phyloP scores from a whole-genome alignment of 2,113 vertebrate genomes.

The Shinisaurus crocodilurus region DNA sequence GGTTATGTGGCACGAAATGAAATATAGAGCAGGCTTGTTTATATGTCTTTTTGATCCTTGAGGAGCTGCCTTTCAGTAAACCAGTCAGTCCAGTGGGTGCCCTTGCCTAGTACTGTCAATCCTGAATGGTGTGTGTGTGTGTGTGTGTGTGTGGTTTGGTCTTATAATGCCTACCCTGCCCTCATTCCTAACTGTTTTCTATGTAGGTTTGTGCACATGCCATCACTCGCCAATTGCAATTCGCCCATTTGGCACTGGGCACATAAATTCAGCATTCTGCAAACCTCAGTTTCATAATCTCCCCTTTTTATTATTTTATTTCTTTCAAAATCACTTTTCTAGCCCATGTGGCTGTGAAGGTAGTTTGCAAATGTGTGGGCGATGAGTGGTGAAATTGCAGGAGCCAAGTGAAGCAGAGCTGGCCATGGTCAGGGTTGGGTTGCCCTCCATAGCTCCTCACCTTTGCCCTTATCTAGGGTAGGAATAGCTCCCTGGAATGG shows the following conservation, averaged over 20 bases:
- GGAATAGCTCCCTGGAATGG: neutral
- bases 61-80: neutral
- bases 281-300: neutral
- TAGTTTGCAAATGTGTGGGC: neutral
- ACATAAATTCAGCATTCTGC: neutral
- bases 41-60: neutral
- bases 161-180: neutral
- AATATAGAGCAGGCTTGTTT: constrained; percentile 3
- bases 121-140: too few species aligned
- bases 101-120: neutral
- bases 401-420: neutral
- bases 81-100: neutral
- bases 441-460: neutral
- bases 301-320: neutral
- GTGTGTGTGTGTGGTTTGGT: neutral
- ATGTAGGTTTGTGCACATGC: neutral
- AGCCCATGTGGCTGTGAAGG: neutral
- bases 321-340: neutral
- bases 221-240: neutral
- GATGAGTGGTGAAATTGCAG: neutral
- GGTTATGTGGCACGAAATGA: constrained; percentile 51
- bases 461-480: neutral
- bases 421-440: neutral
- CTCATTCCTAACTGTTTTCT: neutral
- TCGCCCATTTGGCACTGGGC: too few species aligned